phyloP scores from a whole-genome alignment of 1,140 invertebrate species.

The Lethrus apterus region DNA sequence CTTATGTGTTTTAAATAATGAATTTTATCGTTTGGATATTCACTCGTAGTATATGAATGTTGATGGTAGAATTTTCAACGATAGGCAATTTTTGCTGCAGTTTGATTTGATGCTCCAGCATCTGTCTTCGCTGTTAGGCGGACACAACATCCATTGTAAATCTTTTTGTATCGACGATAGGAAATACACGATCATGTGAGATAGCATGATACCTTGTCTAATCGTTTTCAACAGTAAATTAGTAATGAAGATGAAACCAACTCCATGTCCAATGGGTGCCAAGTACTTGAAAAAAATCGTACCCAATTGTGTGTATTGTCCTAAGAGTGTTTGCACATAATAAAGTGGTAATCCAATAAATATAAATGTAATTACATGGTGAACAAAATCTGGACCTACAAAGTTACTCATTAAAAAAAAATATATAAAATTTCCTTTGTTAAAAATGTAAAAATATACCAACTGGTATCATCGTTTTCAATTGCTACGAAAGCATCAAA shows the following conservation, averaged over 20 bases:
- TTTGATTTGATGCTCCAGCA: not conserved
- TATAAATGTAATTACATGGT: not conserved
- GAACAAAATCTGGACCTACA: not conserved
- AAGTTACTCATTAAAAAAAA: not conserved
- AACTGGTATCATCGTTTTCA: not conserved
- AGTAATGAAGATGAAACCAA: conserved; percentile 1
- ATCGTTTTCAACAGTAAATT: conserved; percentile 8
- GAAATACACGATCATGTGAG: conserved; percentile 3
- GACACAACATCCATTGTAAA: conserved; percentile 9
- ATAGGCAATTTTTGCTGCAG: not conserved
- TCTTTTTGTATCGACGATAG: not conserved
- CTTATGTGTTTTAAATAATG: not conserved
- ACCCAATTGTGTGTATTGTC: conserved; percentile 11
- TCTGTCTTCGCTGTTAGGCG: not conserved
- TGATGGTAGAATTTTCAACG: too few species aligned
- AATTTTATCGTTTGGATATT: conserved; percentile 5
- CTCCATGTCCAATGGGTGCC: conserved; percentile 1
- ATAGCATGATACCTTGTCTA: conserved; percentile 1
- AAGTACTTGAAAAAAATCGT: conserved; percentile 1
- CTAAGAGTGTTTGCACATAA: conserved; percentile 6
- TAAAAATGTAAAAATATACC: not conserved
- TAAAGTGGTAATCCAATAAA: conserved; percentile 3
- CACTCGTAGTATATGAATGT: conserved; percentile 2
- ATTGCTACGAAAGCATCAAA: conserved; percentile 1
- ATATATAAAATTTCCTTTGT: not conserved